Conservation (phyloP, 2,113 vertebrate genomes). For the Ibidorhyncha struthersii region DNA sequence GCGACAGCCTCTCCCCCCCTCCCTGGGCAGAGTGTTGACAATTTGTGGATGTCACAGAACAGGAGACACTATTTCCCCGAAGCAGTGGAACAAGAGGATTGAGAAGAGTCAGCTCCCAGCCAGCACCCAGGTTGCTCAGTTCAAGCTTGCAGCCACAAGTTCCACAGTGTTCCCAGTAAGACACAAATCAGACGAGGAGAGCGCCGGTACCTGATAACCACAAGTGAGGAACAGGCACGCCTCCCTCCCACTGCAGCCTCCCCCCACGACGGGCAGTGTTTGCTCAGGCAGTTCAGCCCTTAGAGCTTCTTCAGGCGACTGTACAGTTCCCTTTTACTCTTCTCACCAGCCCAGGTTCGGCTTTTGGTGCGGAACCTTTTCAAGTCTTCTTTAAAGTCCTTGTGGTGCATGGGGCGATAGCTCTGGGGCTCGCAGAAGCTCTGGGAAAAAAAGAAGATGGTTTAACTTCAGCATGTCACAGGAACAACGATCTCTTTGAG, state of each 20-base stretch:
- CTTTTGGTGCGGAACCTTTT: slow-evolving; percentile 89
- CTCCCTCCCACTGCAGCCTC: not conserved
- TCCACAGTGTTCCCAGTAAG: not conserved
- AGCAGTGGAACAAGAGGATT: not conserved
- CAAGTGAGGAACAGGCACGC: not conserved
- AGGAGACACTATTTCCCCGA: not conserved
- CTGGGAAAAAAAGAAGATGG: slow-evolving; percentile 60
- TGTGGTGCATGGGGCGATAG: slow-evolving; percentile 94
- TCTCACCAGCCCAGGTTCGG: slow-evolving; percentile 93
- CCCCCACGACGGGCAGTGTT: not conserved
- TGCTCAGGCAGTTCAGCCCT: not conserved
- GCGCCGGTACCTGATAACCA: no score
- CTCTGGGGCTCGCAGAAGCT: slow-evolving; percentile 88
- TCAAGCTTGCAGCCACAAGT: no score
- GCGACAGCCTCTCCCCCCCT: not conserved
- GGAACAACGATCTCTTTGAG: rapidly evolving
- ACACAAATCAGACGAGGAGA: not conserved
- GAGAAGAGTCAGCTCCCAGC: not conserved
- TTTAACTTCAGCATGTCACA: rapidly evolving
- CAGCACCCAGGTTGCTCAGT: not conserved
- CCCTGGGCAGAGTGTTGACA: not conserved
- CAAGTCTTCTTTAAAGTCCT: slow-evolving; percentile 94
- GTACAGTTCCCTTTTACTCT: slow-evolving; percentile 95
- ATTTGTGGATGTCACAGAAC: not conserved
- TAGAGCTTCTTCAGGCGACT: slow-evolving; percentile 93